Evolutionary conservation across 2,888 invertebrate genomes (phyloP), one percentile per base, ranked within the genome.

Genomic region (Drosophila quinaria): DNA sequence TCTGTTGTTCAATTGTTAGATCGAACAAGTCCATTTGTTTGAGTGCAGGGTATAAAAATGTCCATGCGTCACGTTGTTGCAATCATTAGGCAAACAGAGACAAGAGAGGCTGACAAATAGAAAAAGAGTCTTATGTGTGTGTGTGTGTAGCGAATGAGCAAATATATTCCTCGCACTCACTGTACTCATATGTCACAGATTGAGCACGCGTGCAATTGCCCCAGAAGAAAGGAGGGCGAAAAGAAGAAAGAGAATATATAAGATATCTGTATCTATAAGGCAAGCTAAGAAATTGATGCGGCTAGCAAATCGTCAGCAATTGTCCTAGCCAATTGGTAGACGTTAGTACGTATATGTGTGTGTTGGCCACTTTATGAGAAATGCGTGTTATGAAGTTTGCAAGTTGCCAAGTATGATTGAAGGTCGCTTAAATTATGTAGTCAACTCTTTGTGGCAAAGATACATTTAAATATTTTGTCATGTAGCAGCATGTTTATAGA

Each of bases 11-110:
- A 22, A 25, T 8, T 5, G 2, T 31, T 19, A 1, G 3, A 10
- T 9, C 1, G 31, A 55, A n/a, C 13, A n/a, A 3, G 31, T 15
- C 35, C 6, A 5, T 33, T 31, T n/a, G 4, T 15, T 44, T 35
- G 11, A 10, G 2, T 50, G 50, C 44, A 60, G 81, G 65, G 82
- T 63, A 71, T 69, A 52, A 35, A 65, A 66, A 74, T 63, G 50
- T 31, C 25, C 71, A 70, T 73, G 71, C 86, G 80, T 77, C 86
- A 87, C 89, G 89, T 87, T 77, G 87, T 74, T 71, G 81, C 85
- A 88, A 88, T 86, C 85, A 87, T 83, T 88, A 78, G 79, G 70
- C 55, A 52, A 35, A 61, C 55, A 56, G 58, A 44, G 69, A 62
- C 64, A 60, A 70, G 39, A 50, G 56, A 60, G 66, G 60, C 61